Evolutionary conservation across 2,888 invertebrate species (phyloP).

Genomic region (Oeneis ivallda): DNA sequence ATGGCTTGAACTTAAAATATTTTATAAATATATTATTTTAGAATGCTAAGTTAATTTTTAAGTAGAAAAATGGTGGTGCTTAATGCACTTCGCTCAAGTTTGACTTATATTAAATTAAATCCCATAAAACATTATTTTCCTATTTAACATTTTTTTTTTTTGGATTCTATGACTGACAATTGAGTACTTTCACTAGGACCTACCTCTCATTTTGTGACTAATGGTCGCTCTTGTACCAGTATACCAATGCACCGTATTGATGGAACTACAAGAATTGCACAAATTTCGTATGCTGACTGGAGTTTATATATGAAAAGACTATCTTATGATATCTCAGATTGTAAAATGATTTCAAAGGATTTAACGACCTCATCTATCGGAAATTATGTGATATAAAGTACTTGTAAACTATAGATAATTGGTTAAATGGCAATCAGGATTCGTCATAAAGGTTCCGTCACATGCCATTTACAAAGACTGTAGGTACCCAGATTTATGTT

Average conservation of each 20-base stretch:
- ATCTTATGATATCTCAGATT: constrained; percentile 24
- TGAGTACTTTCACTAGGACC: neutral
- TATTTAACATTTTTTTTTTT: no score
- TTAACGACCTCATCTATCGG: constrained; percentile 20
- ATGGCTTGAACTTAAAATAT: no score
- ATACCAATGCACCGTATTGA: constrained; percentile 15
- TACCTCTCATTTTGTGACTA: constrained; percentile 29
- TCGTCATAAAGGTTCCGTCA: constrained; percentile 12
- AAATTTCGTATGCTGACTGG: neutral
- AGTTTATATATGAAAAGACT: constrained; percentile 32
- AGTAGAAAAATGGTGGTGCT: no score
- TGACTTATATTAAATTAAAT: no score
- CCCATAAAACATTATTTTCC: no score
- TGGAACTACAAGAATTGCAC: constrained; percentile 23
- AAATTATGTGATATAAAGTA: constrained; percentile 25
- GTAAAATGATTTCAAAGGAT: constrained; percentile 27
- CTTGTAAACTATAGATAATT: constrained; percentile 8
- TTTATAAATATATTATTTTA: no score
- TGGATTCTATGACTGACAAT: neutral
- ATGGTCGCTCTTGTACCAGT: constrained; percentile 10
- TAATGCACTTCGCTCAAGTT: no score
- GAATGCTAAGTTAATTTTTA: no score
- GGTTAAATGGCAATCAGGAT: neutral
- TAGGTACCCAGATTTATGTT: neutral
- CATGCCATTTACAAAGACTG: neutral